Conservation (phyloP, 2,888 invertebrate genomes). For the Drosophila ustulata region DNA sequence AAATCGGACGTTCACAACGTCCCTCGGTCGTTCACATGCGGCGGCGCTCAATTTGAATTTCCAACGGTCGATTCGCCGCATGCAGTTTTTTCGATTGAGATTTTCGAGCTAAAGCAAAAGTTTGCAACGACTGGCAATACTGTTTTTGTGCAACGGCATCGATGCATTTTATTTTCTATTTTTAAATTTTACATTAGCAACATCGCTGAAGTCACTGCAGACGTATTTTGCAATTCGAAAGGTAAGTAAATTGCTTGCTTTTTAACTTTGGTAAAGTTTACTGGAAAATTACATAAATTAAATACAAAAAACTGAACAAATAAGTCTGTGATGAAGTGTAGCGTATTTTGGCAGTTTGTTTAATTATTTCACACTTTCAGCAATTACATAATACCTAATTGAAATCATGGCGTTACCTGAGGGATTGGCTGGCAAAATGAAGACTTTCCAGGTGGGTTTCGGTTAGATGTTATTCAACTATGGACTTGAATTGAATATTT, state of each 20-base stretch:
- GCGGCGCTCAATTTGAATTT: constrained; percentile 49
- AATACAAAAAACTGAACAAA: neutral
- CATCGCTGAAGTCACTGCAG: constrained; percentile 38
- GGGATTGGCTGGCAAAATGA: constrained; percentile 79
- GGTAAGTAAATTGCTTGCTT: constrained; percentile 35
- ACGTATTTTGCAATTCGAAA: constrained; percentile 35
- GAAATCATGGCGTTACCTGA: constrained; percentile 83
- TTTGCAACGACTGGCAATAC: constrained; percentile 31
- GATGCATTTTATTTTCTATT: constrained; percentile 52
- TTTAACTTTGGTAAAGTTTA: neutral
- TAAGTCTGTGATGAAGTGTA: neutral
- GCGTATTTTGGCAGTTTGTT: neutral
- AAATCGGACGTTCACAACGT: constrained; percentile 64
- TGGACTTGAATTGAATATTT: neutral
- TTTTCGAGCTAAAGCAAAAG: constrained; percentile 18
- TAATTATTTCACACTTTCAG: constrained; percentile 32
- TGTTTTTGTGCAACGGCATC: constrained; percentile 32
- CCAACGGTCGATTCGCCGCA: constrained; percentile 9
- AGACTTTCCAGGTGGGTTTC: constrained; percentile 82
- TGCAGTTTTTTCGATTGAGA: neutral
- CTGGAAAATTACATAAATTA: neutral
- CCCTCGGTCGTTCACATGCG: constrained; percentile 54
- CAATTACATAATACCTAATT: constrained; percentile 70
- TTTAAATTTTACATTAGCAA: constrained; percentile 55
- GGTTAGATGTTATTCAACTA: accelerated